These are phyloP conservation scores for Phaetusa simplex DNA, from an alignment of 2,113 vertebrate species.

Conservation along the genomic window DNA sequence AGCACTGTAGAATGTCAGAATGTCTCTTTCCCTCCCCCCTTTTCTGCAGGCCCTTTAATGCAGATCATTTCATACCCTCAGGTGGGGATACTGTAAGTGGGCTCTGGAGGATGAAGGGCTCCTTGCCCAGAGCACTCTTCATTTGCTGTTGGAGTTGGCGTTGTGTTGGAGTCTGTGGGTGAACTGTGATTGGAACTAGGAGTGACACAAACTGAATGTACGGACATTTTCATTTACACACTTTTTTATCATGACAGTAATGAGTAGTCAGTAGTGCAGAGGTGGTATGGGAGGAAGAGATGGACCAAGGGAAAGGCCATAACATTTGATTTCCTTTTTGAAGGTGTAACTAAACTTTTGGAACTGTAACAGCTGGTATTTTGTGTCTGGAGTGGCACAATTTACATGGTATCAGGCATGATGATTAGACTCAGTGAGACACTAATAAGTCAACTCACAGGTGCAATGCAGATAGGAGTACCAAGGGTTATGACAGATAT, in stretches of 20 bases:
- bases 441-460: not conserved
- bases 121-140: not conserved
- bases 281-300: not conserved
- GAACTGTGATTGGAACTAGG: not conserved
- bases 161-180: not conserved
- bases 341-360: not conserved
- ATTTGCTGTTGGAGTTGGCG: not conserved
- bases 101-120: not conserved
- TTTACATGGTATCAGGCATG: not conserved
- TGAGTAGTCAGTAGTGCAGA: not conserved
- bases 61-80: not conserved
- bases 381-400: not conserved
- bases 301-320: not conserved
- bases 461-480: not conserved
- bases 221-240: not conserved
- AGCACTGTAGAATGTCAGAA: not conserved
- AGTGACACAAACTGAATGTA: not conserved
- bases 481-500: not conserved
- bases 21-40: not conserved
- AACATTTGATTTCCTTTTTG: not conserved
- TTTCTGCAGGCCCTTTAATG: not conserved
- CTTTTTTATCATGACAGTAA: not conserved
- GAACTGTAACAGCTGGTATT: not conserved
- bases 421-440: not conserved
- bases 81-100: not conserved